Evolutionary conservation across 1,140 invertebrate genomes (phyloP), one percentile per base, ranked within the genome.

Genomic region (Caenorhabditis remanei): DNA sequence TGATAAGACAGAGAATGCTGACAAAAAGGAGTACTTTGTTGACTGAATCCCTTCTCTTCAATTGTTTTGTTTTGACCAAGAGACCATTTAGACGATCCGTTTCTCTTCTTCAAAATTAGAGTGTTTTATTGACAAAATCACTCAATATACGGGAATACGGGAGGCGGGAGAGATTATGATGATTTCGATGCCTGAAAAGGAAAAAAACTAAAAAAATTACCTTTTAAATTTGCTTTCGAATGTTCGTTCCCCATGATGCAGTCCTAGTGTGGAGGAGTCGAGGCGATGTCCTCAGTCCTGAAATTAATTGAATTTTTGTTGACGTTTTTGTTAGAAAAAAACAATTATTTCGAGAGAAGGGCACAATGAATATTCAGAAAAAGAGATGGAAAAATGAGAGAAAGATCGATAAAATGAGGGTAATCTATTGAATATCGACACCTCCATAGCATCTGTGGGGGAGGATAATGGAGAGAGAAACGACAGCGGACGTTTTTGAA

Each of bases 61-160:
- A 79, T 79, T 79, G 71, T 79, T 79, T 79, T 79, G 71, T 79
- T 79, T 79, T 79, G 71, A 50, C 71, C 71, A 79, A 43, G 4
- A 43, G 65, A 71, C 71, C 19, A 50, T 50, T 53, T 40, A 79
- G 71, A 50, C 40, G 43, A 79, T 79, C 71, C 19, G 43, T 50
- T 79, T 79, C 71, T 79, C 46, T 21, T 43, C 13, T 53, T 53
- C 16, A 4, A 50, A 79, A 50, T 53, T 79, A 9, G 19, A 79
- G 71, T 79, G 71, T 50, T 79, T 79, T 50, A n/a, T 79, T 79
- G 50, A 79, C 71, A 14, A 24, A 79, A 50, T 53, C 6, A 13
- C 40, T 21, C 2, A 13, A 21, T 14, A 13, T 7, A 32, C 32
- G 32, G 32, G 32, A 32, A 32, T 32, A 32, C 32, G 32, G 32